A percentile compares a stretch with the other conserved stretches of the same genome.
Evolutionary conservation across 1,140 invertebrate species (phyloP).

Genomic region (Acromyrmex heyeri): DNA sequence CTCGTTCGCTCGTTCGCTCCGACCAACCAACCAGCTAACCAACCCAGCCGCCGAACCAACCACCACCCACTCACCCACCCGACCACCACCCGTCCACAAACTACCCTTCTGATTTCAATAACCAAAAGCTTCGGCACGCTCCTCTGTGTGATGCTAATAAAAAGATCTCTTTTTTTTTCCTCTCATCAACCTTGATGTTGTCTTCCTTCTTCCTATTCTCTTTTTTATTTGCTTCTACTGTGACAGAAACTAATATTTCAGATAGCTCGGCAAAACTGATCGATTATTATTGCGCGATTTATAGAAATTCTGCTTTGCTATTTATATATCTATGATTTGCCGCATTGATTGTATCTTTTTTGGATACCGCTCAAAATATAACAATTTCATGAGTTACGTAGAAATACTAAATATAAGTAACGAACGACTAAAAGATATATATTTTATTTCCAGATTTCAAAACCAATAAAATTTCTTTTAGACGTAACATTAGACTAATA

Average conservation of each 20-base stretch:
- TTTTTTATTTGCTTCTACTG: neutral
- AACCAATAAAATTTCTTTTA: neutral
- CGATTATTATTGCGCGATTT: neutral
- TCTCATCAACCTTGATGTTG: slow-evolving; percentile 25
- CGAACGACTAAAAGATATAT: neutral
- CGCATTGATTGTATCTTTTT: neutral
- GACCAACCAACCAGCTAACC: slow-evolving; percentile 60
- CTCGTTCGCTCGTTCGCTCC: slow-evolving; percentile 69
- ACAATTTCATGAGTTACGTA: neutral
- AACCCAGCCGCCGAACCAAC: slow-evolving; percentile 58
- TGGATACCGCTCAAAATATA: neutral
- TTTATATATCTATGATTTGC: neutral
- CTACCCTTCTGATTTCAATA: slow-evolving; percentile 82
- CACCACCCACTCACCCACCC: slow-evolving; percentile 53
- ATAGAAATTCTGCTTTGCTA: neutral
- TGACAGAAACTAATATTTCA: slow-evolving; percentile 9
- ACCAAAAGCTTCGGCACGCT: slow-evolving; percentile 76
- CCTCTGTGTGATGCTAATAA: slow-evolving; percentile 83
- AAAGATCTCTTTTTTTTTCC: slow-evolving; percentile 77
- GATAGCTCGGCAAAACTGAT: neutral
- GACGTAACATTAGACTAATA: slow-evolving; percentile 4
- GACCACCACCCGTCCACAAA: slow-evolving; percentile 54
- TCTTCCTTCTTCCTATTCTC: neutral
- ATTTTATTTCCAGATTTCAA: neutral
- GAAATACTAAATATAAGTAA: neutral